These are phyloP conservation scores for Oryzias sinensis DNA, from an alignment of 2,797 vertebrate genomes.

Conservation along the genomic window DNA sequence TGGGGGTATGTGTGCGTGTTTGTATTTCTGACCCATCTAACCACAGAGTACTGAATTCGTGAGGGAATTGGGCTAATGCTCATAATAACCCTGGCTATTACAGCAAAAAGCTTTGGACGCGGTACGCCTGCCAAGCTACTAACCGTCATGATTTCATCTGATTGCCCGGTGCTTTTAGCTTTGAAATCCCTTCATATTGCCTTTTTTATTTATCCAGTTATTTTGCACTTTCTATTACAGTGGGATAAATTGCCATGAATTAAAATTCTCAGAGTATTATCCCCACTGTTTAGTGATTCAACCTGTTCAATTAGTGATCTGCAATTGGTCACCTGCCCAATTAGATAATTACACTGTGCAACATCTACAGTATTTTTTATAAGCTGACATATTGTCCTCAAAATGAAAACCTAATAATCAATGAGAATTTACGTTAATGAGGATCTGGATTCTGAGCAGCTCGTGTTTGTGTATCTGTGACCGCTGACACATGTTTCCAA, in stretches of 20 bases:
- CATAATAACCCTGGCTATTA: conserved; percentile 71
- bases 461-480: conserved; percentile 15
- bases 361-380: conserved; percentile 13
- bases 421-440: conserved; percentile 1
- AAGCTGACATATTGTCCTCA: conserved; percentile 19
- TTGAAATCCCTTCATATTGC: conserved; percentile 54
- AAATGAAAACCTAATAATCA: conserved; percentile 26
- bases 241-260: conserved; percentile 61
- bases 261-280: conserved; percentile 57
- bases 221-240: conserved; percentile 60
- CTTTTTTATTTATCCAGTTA: conserved; percentile 58
- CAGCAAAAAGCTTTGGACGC: conserved; percentile 68
- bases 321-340: conserved; percentile 47
- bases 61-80: conserved; percentile 73
- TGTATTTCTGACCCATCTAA: conserved; percentile 58
- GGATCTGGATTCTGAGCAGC: conserved; percentile 8
- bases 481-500: conserved; percentile 20
- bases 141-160: conserved; percentile 62
- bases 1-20: conserved; percentile 33
- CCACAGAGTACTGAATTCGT: conserved; percentile 54
- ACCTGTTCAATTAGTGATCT: conserved; percentile 62
- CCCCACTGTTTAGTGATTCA: conserved; percentile 52
- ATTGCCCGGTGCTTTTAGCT: conserved; percentile 70
- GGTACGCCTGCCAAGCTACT: conserved; percentile 59
- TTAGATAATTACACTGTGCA: conserved; percentile 37